Conservation (phyloP, 2,797 vertebrate species). For the Danio jaintianensis region DNA sequence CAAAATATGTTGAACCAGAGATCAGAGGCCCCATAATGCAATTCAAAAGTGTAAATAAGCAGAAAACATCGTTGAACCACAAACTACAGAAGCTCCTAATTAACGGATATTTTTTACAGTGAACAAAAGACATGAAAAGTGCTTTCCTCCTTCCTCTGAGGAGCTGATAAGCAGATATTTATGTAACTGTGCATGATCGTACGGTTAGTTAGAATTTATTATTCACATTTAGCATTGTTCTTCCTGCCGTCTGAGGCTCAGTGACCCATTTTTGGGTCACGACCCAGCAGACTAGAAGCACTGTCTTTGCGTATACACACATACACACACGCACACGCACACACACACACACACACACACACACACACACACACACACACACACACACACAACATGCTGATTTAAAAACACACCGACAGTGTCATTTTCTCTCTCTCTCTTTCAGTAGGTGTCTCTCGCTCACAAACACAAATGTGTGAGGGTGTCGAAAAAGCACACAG, state of each 20-base stretch:
- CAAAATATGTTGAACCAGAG: neutral
- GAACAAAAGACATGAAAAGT: conserved; percentile 3
- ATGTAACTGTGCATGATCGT: neutral
- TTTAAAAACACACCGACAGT: conserved; percentile 40
- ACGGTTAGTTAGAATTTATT: neutral
- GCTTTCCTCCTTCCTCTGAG: neutral
- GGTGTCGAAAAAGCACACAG: conserved; percentile 65
- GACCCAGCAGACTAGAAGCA: conserved; percentile 7
- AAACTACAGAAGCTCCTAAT: neutral
- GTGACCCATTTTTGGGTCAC: conserved; percentile 17
- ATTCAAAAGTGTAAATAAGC: neutral
- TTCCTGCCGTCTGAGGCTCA: neutral
- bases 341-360: no score
- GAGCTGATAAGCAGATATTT: neutral
- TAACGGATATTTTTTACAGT: neutral
- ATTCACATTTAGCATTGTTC: neutral
- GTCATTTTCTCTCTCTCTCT: conserved; percentile 12
- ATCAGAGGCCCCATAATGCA: no score
- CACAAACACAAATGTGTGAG: conserved; percentile 58
- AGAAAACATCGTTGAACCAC: neutral
- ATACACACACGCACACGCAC: neutral
- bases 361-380: no score
- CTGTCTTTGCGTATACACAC: conserved; percentile 5
- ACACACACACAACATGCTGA: neutral
- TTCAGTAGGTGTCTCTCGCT: conserved; percentile 14